A percentile compares a stretch with the other conserved stretches of the same genome.
phyloP scores from a whole-genome alignment of 2,797 vertebrate species.

The Threskiornis aethiopicus region DNA sequence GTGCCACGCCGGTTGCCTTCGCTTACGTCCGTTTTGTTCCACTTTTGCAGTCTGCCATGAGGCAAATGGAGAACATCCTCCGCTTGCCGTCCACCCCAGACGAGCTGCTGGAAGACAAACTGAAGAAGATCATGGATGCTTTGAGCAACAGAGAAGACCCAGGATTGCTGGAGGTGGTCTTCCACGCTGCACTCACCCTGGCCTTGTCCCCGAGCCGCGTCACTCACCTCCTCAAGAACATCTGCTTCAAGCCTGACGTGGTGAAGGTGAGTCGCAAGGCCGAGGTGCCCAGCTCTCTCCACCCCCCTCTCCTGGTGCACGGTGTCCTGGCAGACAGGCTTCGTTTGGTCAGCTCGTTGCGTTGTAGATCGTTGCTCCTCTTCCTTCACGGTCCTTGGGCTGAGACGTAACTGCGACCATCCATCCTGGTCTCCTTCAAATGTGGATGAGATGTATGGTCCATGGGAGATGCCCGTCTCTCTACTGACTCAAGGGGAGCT shows the following conservation, averaged over 20 bases:
- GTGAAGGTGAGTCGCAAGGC: neutral
- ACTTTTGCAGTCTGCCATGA: neutral
- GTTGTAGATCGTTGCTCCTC: neutral
- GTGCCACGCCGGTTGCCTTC: neutral
- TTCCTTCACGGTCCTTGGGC: neutral
- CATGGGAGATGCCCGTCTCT: fast-evolving
- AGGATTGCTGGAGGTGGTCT: neutral
- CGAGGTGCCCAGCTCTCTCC: neutral
- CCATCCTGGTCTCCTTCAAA: neutral
- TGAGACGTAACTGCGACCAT: neutral
- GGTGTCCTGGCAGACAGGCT: neutral
- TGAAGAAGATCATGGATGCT: neutral
- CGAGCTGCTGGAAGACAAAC: neutral
- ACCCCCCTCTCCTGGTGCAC: too few species aligned
- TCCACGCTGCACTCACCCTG: neutral
- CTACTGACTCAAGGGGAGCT: too few species aligned
- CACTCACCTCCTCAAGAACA: neutral
- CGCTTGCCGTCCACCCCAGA: fast-evolving
- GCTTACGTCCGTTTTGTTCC: neutral
- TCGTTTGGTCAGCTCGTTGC: neutral
- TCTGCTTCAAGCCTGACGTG: neutral
- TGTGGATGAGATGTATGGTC: neutral
- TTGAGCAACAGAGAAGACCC: neutral
- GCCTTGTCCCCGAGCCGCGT: neutral
- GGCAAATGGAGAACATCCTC: neutral